phyloP scores from a whole-genome alignment of 2,888 invertebrate species.

The Megalurothrips usitatus region DNA sequence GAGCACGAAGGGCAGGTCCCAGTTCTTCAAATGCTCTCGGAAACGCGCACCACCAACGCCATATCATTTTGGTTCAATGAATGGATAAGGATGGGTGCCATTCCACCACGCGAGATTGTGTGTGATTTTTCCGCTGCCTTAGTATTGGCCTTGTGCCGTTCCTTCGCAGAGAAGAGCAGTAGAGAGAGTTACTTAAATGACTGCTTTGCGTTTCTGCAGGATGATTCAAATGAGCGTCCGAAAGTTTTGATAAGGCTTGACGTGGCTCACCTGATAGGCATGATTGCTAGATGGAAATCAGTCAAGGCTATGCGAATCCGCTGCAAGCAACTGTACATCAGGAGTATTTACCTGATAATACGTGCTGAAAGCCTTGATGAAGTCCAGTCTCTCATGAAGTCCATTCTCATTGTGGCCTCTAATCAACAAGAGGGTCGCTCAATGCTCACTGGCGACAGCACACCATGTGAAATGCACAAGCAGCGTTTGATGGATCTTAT shows the following conservation, averaged over 20 bases:
- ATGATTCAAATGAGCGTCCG: not conserved
- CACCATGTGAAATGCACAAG: not conserved
- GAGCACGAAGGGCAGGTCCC: slow-evolving; percentile 32
- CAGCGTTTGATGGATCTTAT: not conserved
- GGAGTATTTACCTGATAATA: not conserved
- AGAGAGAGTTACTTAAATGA: slow-evolving; percentile 28
- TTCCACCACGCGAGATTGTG: slow-evolving; percentile 32
- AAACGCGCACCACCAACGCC: slow-evolving; percentile 33
- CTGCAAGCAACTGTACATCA: slow-evolving; percentile 30
- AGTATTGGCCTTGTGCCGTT: slow-evolving; percentile 30
- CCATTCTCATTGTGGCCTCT: not conserved
- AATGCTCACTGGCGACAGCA: not conserved
- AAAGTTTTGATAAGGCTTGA: slow-evolving; percentile 31
- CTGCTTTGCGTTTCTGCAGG: slow-evolving; percentile 30
- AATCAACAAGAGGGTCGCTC: not conserved
- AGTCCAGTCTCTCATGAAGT: not conserved
- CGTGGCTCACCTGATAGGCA: slow-evolving; percentile 33
- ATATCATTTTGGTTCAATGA: slow-evolving; percentile 34
- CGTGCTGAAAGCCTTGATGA: not conserved
- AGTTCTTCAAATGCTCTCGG: slow-evolving; percentile 35
- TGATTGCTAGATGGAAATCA: slow-evolving; percentile 31
- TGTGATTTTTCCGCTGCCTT: slow-evolving; percentile 32
- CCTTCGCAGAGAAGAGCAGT: slow-evolving; percentile 31
- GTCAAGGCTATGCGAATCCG: slow-evolving; percentile 29
- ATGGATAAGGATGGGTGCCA: slow-evolving; percentile 32